These are phyloP conservation scores for Dyspetes luteomarginatus DNA, from an alignment of 2,888 invertebrate genomes.

Conservation along the genomic window DNA sequence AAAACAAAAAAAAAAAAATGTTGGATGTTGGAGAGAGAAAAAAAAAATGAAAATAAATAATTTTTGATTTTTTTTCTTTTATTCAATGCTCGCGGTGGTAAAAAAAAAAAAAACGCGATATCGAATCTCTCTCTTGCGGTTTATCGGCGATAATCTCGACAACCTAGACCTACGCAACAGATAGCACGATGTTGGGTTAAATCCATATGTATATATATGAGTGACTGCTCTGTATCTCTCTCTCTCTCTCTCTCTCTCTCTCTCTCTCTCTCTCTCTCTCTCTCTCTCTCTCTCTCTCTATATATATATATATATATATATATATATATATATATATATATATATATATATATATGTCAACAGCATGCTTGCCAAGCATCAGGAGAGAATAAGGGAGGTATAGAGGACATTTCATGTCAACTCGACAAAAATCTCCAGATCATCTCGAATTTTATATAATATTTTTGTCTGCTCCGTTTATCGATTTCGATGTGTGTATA, in stretches of 20 bases:
- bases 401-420: not conserved
- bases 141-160: conserved; percentile 69
- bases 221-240: not conserved
- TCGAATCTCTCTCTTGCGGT: conserved; percentile 27
- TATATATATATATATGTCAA: too few relatives aligned
- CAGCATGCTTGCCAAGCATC: not conserved
- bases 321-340: not conserved
- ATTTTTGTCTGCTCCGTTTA: too few relatives aligned
- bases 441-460: too few relatives aligned
- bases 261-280: too few relatives aligned
- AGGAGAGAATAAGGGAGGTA: not conserved
- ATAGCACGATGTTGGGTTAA: conserved; percentile 69
- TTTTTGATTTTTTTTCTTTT: conserved; percentile 3
- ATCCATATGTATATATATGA: conserved; percentile 26
- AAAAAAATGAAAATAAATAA: conserved; percentile 1
- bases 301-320: not conserved
- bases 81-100: not conserved
- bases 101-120: conserved; percentile 14
- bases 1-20: too few relatives aligned
- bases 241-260: too few relatives aligned
- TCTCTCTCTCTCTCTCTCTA: too few relatives aligned
- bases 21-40: not conserved
- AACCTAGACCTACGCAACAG: conserved; percentile 75
- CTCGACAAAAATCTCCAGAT: not conserved
- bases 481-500: too few relatives aligned